Evolutionary conservation across 2,113 vertebrate genomes (phyloP), one percentile per base, ranked within the genome.

Genomic region (Sapajus apella): DNA sequence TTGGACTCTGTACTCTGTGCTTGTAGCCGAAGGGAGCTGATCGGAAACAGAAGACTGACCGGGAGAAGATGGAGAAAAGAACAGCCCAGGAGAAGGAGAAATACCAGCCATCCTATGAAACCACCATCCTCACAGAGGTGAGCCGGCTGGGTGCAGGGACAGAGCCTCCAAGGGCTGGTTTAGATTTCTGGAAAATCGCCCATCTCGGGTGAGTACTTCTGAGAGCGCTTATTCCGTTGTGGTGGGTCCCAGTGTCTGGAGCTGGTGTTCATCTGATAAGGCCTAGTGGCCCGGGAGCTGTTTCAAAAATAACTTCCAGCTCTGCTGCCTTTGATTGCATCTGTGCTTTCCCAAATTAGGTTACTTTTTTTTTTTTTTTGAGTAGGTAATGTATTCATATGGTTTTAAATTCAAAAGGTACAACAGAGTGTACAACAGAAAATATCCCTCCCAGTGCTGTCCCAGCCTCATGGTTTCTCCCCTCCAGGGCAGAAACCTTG

Each of bases 11-110:
- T 98, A 50, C 96, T 98, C 32, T 98, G 70, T 97, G 37, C 97
- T 97, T 98, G 18, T 95, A 99, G 99, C 99, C 99, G 40, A 99
- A 99, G 98, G 99, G 99, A 97, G 99, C 99, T 3, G 99, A 99
- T 97, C 99, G 99, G 93, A 99, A 99, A 97, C 99, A 99, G 98
- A 99, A 99, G 98, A 99, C 99, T 0, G 99, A 99, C 98, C 98
- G 99, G 70, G 99, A 99, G 82, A 99, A 99, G 98, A 99, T 99
- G 95, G 99, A 99, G 92, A 99, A 99, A 97, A 99, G 99, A 98
- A 98, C 98, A 0, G 97, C 98, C 73, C 99, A 99, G 43, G 99
- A 99, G 97, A 99, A 99, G 97, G 99, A 99, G 90, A 99, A 99
- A 97, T 99, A 99, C 96, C 99, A 99, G 70, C 98, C 98, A 0